Evolutionary conservation across 1,140 invertebrate species (phyloP).

Genomic region (Zaprionus africanus): DNA sequence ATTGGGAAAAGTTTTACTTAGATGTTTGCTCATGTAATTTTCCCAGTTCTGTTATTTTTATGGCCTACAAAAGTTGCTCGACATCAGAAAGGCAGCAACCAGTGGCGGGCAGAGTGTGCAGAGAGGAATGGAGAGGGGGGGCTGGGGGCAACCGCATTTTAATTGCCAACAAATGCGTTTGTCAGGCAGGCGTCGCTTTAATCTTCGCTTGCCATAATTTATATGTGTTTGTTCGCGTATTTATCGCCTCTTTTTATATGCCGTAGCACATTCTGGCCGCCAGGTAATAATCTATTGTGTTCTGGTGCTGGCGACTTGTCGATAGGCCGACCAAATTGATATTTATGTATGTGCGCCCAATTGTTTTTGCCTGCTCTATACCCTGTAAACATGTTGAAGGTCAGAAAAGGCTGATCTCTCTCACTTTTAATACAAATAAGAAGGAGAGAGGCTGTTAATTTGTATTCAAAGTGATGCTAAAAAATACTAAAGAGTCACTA

Average conservation of each 20-base stretch:
- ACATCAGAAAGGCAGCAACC: background rate
- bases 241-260: slow-evolving; percentile 25
- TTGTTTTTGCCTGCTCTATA: slow-evolving; percentile 25
- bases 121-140: background rate
- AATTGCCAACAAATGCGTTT: slow-evolving; percentile 51
- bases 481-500: background rate
- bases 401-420: too few relatives aligned
- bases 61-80: background rate
- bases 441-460: too few relatives aligned
- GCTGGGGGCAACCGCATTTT: slow-evolving; percentile 21
- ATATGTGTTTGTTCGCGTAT: slow-evolving; percentile 43
- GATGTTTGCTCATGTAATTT: slow-evolving; percentile 46
- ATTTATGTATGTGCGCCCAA: slow-evolving; percentile 65
- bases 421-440: too few relatives aligned
- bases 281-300: slow-evolving; percentile 55
- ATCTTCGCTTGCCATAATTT: slow-evolving; percentile 44
- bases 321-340: slow-evolving; percentile 56
- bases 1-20: slow-evolving; percentile 42
- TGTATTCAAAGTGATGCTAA: background rate
- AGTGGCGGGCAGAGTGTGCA: background rate
- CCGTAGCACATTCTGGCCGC: slow-evolving; percentile 17
- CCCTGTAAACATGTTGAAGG: background rate
- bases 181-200: slow-evolving; percentile 28
- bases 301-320: slow-evolving; percentile 38
- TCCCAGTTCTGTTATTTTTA: slow-evolving; percentile 38